phyloP scores from a whole-genome alignment of 2,113 vertebrate genomes.

The Mormyrus lacerda region DNA sequence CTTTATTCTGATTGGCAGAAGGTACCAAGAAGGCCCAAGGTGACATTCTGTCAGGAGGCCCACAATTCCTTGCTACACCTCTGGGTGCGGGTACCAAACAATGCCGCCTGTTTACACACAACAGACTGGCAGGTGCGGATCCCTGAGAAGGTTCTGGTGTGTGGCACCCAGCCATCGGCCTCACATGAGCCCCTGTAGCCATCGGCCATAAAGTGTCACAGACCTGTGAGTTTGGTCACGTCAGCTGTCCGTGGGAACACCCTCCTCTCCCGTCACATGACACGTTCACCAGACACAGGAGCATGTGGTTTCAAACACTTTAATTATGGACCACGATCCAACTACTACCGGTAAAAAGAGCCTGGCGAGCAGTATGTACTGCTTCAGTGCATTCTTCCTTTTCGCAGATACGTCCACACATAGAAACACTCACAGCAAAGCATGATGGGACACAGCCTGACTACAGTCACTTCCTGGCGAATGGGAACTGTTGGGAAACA shows the following conservation, averaged over 20 bases:
- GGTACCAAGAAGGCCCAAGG: background rate
- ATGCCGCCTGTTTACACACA: constrained; percentile 16
- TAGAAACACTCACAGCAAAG: background rate
- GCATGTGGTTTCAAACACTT: background rate
- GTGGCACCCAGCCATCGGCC: background rate
- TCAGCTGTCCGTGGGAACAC: background rate
- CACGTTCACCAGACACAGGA: background rate
- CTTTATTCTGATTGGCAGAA: background rate
- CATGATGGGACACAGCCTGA: background rate
- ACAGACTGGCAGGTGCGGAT: background rate
- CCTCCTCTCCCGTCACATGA: background rate
- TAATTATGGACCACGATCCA: background rate
- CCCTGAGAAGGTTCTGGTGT: background rate
- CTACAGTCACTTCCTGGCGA: background rate
- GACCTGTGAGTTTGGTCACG: background rate
- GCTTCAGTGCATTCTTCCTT: background rate
- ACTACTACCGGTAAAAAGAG: background rate
- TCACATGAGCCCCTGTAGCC: no score
- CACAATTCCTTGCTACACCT: background rate
- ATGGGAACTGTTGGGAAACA: background rate
- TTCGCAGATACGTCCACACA: background rate
- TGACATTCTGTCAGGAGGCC: background rate
- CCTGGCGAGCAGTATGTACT: background rate
- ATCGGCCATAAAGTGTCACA: background rate
- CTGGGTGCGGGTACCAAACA: background rate